A percentile compares a stretch with the other conserved stretches of the same genome.
Evolutionary conservation across 2,113 vertebrate species (phyloP).

Genomic region (Marcusenius ussheri): DNA sequence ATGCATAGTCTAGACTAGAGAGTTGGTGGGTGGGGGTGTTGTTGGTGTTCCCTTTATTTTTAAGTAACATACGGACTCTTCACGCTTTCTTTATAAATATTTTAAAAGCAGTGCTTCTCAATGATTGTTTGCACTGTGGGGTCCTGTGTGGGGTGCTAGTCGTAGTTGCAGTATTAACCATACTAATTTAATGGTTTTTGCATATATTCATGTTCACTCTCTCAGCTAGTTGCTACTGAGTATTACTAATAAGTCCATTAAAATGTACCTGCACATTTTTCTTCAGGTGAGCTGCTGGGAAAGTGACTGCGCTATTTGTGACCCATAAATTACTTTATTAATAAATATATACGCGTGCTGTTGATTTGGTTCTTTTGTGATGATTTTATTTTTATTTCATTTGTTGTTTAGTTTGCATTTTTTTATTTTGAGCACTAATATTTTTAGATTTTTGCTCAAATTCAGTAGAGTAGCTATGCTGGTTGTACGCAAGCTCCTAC

Average conservation of each 20-base stretch:
- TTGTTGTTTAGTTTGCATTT: slow-evolving; percentile 21
- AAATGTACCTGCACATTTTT: neutral
- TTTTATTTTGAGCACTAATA: neutral
- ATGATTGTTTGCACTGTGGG: neutral
- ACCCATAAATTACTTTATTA: neutral
- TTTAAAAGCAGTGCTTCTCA: neutral
- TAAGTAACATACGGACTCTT: neutral
- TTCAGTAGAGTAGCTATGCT: slow-evolving; percentile 5
- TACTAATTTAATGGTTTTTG: neutral
- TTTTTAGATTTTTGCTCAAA: slow-evolving; percentile 14
- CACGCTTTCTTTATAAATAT: neutral
- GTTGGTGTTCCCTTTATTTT: neutral
- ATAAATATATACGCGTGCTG: neutral
- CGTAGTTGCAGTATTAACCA: neutral
- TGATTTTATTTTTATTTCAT: slow-evolving; percentile 20
- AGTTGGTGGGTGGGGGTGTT: neutral
- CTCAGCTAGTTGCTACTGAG: neutral
- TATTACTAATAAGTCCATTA: neutral
- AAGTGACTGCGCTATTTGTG: neutral
- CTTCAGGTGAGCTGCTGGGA: neutral
- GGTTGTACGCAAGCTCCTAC: slow-evolving; percentile 25
- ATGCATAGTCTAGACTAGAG: slow-evolving; percentile 22
- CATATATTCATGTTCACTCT: neutral
- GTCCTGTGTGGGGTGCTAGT: neutral
- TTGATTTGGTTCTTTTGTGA: neutral